A percentile compares a stretch with the other conserved stretches of the same genome.
Conservation (phyloP, 2,797 vertebrate species). For the Ateles fusciceps region DNA sequence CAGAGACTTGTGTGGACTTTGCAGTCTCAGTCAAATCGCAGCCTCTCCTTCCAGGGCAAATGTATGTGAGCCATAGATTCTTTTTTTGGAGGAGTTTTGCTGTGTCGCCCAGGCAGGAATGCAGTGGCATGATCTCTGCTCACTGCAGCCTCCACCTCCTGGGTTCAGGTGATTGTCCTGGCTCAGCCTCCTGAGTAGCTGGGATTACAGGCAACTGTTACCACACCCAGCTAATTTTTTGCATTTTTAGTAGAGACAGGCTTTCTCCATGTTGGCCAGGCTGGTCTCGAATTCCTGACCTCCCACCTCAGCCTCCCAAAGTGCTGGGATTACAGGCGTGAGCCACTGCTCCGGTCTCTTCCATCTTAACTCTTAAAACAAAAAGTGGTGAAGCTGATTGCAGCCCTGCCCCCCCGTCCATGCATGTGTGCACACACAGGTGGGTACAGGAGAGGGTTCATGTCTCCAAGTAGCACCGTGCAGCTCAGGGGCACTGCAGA, state of each 20-base stretch:
- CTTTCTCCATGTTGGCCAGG: neutral
- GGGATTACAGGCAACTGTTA: neutral
- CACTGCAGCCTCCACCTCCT: neutral
- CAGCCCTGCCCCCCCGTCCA: neutral
- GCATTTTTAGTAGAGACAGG: neutral
- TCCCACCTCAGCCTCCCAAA: neutral
- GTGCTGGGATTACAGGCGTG: neutral
- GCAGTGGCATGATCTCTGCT: neutral
- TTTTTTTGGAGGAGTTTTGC: neutral
- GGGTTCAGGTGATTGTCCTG: neutral
- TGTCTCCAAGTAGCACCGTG: rapidly evolving
- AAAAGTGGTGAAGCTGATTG: neutral
- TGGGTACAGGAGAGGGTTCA: too few relatives aligned
- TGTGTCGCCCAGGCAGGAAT: neutral
- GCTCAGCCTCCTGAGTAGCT: neutral
- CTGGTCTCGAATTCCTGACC: neutral
- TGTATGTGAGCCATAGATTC: too few relatives aligned
- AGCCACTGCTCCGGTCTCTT: neutral
- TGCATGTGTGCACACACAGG: neutral
- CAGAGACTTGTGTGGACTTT: rapidly evolving
- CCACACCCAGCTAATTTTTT: neutral
- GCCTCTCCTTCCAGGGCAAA: neutral
- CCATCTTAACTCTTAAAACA: neutral
- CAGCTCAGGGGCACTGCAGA: rapidly evolving
- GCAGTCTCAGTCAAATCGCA: neutral